Evolutionary conservation across 1,140 invertebrate genomes (phyloP), one percentile per base, ranked within the genome.

Genomic region (Leptopilina boulardi): DNA sequence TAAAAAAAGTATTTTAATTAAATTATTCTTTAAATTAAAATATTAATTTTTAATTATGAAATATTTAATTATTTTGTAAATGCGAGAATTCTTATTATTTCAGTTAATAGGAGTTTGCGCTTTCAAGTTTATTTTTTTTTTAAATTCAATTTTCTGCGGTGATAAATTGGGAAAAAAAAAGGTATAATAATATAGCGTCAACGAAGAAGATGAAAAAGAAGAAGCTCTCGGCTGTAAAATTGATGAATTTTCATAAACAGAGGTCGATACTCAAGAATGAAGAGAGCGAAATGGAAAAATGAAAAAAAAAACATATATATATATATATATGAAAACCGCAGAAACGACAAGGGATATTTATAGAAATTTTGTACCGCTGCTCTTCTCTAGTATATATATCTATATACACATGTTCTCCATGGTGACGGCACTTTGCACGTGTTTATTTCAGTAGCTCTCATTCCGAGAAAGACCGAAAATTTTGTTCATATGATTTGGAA

Each of bases 391-490:
- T 38, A 38, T 38, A n/a, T n/a, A n/a, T n/a, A n/a, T n/a, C n/a
- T n/a, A n/a, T n/a, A n/a, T n/a, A n/a, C n/a, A 38, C 34, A 59
- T 23, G 59, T 30, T 34, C 23, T 15, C n/a, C 59, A 44, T 34
- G 23, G 70, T 85, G 84, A 86, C 85, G 86, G 86, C 86, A 87
- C 78, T 77, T 74, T 78, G 80, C 86, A 87, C 84, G 82, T 86
- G 86, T 87, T 87, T 87, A 87, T 85, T 85, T 84, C 79, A 81
- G 80, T 77, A 80, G 81, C 79, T 85, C 80, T 82, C 83, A 77
- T 84, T 78, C 83, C 79, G 75, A 71, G 83, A 84, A 85, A 83
- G 79, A 79, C 75, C 77, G 34, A 78, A 80, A 77, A 54, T 80
- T 83, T 83, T 73, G 79, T 70, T 59, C 34, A 9, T 66, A 5